Conservation (phyloP, 2,888 invertebrate species). For the Allolobophora icterica region DNA sequence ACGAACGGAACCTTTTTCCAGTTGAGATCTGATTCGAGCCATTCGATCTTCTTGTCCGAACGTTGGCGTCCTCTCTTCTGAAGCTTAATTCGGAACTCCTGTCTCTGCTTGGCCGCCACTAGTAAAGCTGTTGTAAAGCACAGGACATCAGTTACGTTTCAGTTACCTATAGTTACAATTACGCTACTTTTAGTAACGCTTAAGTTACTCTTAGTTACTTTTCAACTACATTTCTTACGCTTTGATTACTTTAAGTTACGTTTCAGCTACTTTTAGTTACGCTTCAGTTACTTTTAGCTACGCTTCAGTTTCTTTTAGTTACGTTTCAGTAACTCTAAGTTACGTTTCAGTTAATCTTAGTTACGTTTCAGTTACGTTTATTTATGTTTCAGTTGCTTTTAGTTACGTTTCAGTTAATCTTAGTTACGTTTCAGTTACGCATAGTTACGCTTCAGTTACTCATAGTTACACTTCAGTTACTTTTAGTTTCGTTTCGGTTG, state of each 20-base stretch:
- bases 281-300: too few species aligned
- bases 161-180: background rate
- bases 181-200: background rate
- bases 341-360: background rate
- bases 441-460: too few species aligned
- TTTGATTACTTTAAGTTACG: too few species aligned
- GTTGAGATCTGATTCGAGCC: constrained; percentile 36
- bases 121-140: constrained; percentile 36
- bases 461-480: too few species aligned
- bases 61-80: constrained; percentile 42
- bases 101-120: constrained; percentile 44
- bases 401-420: too few species aligned
- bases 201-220: too few species aligned
- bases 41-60: constrained; percentile 40
- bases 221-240: too few species aligned
- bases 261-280: too few species aligned
- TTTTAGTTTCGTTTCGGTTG: too few species aligned
- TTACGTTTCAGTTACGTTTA: background rate
- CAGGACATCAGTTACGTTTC: background rate
- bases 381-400: background rate
- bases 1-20: constrained; percentile 29
- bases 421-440: too few species aligned
- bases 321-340: too few species aligned
- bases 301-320: too few species aligned
- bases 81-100: constrained; percentile 45